Conservation (phyloP, 2,797 vertebrate species). For the Anguilla pacifica region DNA sequence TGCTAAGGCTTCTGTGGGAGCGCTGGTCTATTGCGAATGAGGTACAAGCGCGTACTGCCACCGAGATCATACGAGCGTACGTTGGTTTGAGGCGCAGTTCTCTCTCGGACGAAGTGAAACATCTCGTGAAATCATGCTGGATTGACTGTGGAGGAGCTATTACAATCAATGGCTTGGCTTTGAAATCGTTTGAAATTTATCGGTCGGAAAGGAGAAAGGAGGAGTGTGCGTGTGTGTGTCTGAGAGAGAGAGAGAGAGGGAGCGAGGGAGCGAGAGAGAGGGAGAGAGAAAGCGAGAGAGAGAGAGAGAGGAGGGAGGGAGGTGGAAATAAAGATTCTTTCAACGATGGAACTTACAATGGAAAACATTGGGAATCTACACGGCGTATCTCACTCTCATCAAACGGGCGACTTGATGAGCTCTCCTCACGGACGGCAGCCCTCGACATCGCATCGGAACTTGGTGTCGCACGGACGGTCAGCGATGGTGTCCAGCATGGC, state of each 20-base stretch:
- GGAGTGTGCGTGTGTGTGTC: conserved; percentile 58
- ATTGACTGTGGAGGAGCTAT: conserved; percentile 76
- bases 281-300: conserved; percentile 56
- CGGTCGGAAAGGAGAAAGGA: conserved; percentile 67
- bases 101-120: conserved; percentile 54
- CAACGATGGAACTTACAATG: conserved; percentile 94
- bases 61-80: conserved; percentile 54
- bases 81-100: conserved; percentile 57
- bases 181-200: conserved; percentile 83
- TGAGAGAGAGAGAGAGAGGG: conserved; percentile 62
- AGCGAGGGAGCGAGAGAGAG: conserved; percentile 57
- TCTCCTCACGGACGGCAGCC: conserved; percentile 83
- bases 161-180: conserved; percentile 82
- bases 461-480: conserved; percentile 87
- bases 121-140: conserved; percentile 77
- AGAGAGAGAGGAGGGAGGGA: conserved; percentile 63
- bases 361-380: conserved; percentile 93
- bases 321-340: conserved; percentile 72
- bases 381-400: conserved; percentile 86
- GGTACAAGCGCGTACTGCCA: conserved; percentile 60
- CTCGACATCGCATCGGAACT: conserved; percentile 85
- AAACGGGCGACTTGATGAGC: conserved; percentile 88
- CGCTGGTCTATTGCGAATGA: conserved; percentile 64
- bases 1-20: conserved; percentile 58
- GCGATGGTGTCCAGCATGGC: conserved; percentile 95